phyloP scores from a whole-genome alignment of 2,797 vertebrate species.

The Gymnothorax reevesii region DNA sequence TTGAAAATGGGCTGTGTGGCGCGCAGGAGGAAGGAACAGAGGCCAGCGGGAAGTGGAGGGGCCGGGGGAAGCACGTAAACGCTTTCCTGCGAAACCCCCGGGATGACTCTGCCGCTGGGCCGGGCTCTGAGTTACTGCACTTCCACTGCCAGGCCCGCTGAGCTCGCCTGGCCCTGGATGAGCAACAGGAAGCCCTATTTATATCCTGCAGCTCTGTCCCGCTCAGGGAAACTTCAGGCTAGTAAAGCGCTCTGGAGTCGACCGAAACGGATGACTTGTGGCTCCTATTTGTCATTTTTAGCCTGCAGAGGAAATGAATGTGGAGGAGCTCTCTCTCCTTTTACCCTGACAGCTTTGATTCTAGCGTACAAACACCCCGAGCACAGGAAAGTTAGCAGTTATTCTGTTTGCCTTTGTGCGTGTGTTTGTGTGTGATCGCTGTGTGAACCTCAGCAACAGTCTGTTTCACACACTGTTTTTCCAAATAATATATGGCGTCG shows the following conservation, averaged over 20 bases:
- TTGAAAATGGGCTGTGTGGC: not conserved
- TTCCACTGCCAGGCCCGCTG: not conserved
- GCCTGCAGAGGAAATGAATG: constrained; percentile 12
- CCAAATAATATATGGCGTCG: not conserved
- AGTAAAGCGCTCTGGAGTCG: not conserved
- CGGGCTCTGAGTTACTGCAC: not conserved
- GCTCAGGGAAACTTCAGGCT: not conserved
- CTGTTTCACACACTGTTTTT: not conserved
- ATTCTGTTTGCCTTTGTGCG: not conserved
- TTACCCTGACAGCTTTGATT: not conserved
- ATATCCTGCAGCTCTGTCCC: constrained; percentile 8
- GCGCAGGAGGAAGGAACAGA: not conserved
- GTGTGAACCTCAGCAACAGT: not conserved
- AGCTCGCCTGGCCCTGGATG: not conserved
- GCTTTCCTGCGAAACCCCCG: not conserved
- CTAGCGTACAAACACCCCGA: not conserved
- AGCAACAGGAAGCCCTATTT: constrained; percentile 31
- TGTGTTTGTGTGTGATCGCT: not conserved
- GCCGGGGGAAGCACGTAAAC: not conserved
- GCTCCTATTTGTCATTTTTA: constrained; percentile 16
- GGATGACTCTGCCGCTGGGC: not conserved
- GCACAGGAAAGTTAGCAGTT: not conserved
- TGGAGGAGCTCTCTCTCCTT: not conserved
- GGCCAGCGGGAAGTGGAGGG: not conserved
- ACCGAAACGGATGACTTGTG: not conserved